A percentile compares a stretch with the other conserved stretches of the same genome.
Evolutionary conservation across 2,113 vertebrate species (phyloP).

Genomic region (Phyllopteryx taeniolatus): DNA sequence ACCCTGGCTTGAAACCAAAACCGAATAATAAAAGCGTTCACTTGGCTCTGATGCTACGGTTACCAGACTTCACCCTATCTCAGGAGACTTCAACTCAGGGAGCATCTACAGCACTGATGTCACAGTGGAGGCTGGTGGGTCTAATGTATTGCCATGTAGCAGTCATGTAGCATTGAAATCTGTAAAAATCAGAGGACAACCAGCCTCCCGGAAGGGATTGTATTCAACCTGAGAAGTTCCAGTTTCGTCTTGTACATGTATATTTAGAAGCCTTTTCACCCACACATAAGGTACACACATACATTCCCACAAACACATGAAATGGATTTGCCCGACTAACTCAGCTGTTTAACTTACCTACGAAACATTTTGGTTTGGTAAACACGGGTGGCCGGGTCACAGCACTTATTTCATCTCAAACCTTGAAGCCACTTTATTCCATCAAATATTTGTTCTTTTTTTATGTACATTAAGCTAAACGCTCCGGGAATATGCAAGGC

Average conservation of each 20-base stretch:
- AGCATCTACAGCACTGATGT: no score
- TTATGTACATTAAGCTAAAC: constrained; percentile 10
- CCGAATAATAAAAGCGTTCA: no score
- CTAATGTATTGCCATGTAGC: no score
- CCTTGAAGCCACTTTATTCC: constrained; percentile 19
- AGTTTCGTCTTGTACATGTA: neutral
- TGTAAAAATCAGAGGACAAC: neutral
- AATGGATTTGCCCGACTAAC: constrained; percentile 17
- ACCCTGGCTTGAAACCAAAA: no score
- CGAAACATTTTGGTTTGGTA: constrained; percentile 38
- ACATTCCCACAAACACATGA: constrained; percentile 18
- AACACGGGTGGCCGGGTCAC: constrained; percentile 31
- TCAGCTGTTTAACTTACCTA: constrained; percentile 47
- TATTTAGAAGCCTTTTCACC: neutral
- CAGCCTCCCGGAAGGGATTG: neutral
- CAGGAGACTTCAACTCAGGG: no score
- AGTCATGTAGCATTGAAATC: neutral
- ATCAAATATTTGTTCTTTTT: constrained; percentile 7
- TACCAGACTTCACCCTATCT: no score
- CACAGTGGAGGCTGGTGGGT: no score
- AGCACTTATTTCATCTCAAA: constrained; percentile 6
- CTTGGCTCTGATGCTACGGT: no score
- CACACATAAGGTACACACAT: neutral
- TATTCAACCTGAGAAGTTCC: neutral
- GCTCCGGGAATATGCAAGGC: constrained; percentile 8